A percentile compares a stretch with the other conserved stretches of the same genome.
Evolutionary conservation across 2,797 vertebrate genomes (phyloP).

Genomic region (Scolopax rusticola): DNA sequence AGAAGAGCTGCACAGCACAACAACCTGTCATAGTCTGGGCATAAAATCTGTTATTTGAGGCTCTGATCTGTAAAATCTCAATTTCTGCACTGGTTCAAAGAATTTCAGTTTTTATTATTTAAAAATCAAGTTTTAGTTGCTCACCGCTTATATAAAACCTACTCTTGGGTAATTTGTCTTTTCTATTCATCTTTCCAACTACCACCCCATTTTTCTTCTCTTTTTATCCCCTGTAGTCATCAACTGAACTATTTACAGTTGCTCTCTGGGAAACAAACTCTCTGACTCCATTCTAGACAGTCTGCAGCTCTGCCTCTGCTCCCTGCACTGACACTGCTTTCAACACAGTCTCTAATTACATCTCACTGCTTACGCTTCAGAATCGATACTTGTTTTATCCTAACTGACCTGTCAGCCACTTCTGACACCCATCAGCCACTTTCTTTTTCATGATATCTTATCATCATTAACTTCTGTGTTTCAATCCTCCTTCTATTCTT

Average conservation of each 20-base stretch:
- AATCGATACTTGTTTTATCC: background rate
- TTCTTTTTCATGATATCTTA: background rate
- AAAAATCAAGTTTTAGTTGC: background rate
- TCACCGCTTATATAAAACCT: background rate
- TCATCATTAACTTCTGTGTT: background rate
- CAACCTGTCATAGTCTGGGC: too few species aligned
- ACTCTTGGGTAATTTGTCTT: background rate
- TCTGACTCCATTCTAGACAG: fast-evolving
- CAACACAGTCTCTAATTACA: background rate
- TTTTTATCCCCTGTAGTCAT: background rate
- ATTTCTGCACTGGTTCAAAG: background rate
- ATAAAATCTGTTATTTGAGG: background rate
- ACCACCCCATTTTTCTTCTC: background rate
- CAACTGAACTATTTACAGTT: background rate
- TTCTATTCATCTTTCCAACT: background rate
- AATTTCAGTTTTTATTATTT: background rate
- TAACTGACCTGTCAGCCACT: slow-evolving; percentile 3
- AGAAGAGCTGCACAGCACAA: background rate
- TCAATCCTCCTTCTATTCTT: background rate
- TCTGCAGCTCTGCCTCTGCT: background rate
- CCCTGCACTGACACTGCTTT: background rate
- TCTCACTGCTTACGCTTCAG: background rate
- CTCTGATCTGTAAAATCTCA: background rate
- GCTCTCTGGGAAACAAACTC: background rate
- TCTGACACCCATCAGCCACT: background rate